Percentiles rank a stretch among this genome's conserved stretches.
Conservation (phyloP, 2,113 vertebrate species). For the Archilochus colubris region DNA sequence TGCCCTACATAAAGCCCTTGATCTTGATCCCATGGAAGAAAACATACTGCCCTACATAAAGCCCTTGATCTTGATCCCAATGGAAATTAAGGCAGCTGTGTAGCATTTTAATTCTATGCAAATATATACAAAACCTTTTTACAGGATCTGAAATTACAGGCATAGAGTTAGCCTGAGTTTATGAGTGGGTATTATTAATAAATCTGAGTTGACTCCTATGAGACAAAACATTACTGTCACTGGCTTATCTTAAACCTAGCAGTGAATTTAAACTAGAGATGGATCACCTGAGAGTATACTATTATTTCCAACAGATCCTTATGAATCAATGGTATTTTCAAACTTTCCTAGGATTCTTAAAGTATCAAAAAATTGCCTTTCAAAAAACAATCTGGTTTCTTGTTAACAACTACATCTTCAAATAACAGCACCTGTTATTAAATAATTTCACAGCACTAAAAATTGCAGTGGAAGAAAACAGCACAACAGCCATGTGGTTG, state of each 20-base stretch:
- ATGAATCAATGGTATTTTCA: constrained; percentile 47
- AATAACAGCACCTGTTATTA: constrained; percentile 29
- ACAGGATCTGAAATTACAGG: constrained; percentile 3
- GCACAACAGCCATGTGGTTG: not conserved
- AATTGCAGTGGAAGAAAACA: constrained; percentile 15
- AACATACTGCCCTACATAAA: constrained; percentile 42
- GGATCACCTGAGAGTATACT: constrained; percentile 22
- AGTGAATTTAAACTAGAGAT: constrained; percentile 44
- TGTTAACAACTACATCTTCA: constrained; percentile 46
- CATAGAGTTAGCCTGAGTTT: constrained; percentile 12
- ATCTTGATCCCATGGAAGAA: constrained; percentile 34
- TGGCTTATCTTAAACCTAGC: constrained; percentile 45
- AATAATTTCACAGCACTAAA: constrained; percentile 37
- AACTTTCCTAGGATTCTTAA: constrained; percentile 13
- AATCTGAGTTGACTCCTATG: constrained; percentile 13
- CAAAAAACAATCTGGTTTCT: constrained; percentile 37
- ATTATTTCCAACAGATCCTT: constrained; percentile 56
- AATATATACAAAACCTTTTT: constrained; percentile 28
- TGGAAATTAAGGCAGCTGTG: constrained; percentile 30
- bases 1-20: constrained; percentile 60
- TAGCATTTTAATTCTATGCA: constrained; percentile 36
- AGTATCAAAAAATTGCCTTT: constrained; percentile 44
- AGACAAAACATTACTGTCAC: constrained; percentile 25
- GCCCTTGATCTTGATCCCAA: constrained; percentile 40
- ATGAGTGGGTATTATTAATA: constrained; percentile 48